Base-by-base conservation (phyloP, 2,797 vertebrate genomes). In the Enteromius treurensis region DNA sequence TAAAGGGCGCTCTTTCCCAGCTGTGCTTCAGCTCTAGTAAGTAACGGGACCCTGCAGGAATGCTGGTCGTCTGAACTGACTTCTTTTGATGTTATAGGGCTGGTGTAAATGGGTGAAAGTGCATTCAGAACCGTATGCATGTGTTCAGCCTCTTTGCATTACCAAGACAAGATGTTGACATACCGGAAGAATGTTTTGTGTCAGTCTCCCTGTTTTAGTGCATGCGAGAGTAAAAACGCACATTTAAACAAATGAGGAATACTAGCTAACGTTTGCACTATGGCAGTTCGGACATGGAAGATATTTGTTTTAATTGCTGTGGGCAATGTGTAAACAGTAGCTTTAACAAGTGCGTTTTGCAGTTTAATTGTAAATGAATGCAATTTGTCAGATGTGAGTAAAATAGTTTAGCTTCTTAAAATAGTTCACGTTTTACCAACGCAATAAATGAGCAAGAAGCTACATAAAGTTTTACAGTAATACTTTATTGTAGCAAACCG, bases 91-190 rank as follows among this genome's bases (percentile, higher is more conserved):
- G 62, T 55, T 58, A 42, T 49, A 49, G 19, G 68, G 17, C 3
- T 42, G 3, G 1, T 62, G 53, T 77, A 83, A 70, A 49, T 71
- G 32, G 71, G n/a, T 73, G 42, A 73, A 37, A 83, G 75, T 37
- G 77, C 4, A 67, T 82, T 82, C 23, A 32, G 34, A 68, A 32
- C 7, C 6, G 37, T 81, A 32, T 51, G 26, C 26, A 60, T 60
- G 3, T 8, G 32, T 23, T 80, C 6, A 37, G 32, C 2, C 7
- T 29, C 29, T 53, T 17, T 79, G 60, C 60, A 51, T 19, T 51
- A 37, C 67, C 19, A 79, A 62, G 13, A 23, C 13, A 40, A 34
- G 9, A 49, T 34, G 29, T 21, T 75, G 47, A 75, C 19, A 14
- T 17, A 10, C 40, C 42, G 34, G 74, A 47, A 51, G 11, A 67